phyloP scores from a whole-genome alignment of 1,140 invertebrate genomes.

The Lepidurus couesii region DNA sequence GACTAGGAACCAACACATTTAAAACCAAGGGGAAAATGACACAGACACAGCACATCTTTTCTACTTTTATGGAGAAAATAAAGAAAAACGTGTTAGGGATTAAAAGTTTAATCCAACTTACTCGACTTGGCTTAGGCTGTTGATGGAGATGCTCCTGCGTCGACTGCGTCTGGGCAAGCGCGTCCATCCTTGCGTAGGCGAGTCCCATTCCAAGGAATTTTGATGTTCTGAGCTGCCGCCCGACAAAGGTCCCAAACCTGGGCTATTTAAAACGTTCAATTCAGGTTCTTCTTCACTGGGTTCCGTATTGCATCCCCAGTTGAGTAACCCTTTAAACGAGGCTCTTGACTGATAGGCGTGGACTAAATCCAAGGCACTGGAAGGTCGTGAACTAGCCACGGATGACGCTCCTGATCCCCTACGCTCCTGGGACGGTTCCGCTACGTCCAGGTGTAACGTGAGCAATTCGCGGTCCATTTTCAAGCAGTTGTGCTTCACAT shows the following conservation, averaged over 20 bases:
- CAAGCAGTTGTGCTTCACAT: constrained; percentile 40
- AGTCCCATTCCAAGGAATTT: constrained; percentile 36
- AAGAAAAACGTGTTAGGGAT: too few species aligned
- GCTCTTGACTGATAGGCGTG: constrained; percentile 26
- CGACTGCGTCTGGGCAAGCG: constrained; percentile 23
- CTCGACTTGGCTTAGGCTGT: constrained; percentile 26
- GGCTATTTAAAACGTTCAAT: constrained; percentile 35
- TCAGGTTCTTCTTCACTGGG: constrained; percentile 35
- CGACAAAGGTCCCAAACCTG: constrained; percentile 36
- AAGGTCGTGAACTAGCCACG: constrained; percentile 9
- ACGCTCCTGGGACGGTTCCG: constrained; percentile 30
- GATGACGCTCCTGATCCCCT: constrained; percentile 26
- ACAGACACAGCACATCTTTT: too few species aligned
- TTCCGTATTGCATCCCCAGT: constrained; percentile 37
- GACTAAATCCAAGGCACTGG: constrained; percentile 29
- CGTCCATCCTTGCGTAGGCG: constrained; percentile 38
- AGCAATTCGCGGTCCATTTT: constrained; percentile 42
- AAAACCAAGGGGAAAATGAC: too few species aligned
- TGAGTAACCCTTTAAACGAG: constrained; percentile 31
- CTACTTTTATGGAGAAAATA: too few species aligned
- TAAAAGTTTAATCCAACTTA: too few species aligned
- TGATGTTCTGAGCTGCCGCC: constrained; percentile 29
- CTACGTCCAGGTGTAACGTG: constrained; percentile 39
- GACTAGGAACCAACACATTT: too few species aligned
- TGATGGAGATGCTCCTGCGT: constrained; percentile 22